Percentiles rank a stretch among this genome's conserved stretches.
Conservation (phyloP, 1,140 invertebrate species). For the Drosophila repletoides region DNA sequence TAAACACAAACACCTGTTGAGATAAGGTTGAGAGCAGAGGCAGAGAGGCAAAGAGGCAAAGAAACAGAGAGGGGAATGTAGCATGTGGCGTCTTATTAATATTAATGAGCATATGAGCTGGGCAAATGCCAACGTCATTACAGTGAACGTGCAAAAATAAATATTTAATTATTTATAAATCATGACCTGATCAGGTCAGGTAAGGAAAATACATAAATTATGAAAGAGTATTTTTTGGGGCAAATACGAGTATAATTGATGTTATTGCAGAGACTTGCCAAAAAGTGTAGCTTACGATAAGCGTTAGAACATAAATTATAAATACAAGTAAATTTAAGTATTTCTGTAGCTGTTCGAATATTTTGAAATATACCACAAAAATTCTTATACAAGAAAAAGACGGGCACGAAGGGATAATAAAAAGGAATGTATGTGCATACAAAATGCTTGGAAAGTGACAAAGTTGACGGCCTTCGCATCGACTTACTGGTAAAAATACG, state of each 20-base stretch:
- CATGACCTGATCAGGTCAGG: slow-evolving; percentile 49
- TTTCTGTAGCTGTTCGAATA: too few relatives aligned
- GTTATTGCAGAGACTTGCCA: too few relatives aligned
- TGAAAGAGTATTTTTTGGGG: neutral
- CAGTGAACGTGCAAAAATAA: slow-evolving; percentile 75
- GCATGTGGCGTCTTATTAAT: slow-evolving; percentile 64
- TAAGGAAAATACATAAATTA: slow-evolving; percentile 14
- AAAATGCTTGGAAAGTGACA: slow-evolving; percentile 23
- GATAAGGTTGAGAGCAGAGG: slow-evolving; percentile 32
- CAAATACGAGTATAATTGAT: neutral
- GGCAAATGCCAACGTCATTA: slow-evolving; percentile 60
- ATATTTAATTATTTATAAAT: slow-evolving; percentile 81
- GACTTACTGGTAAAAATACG: slow-evolving; percentile 35
- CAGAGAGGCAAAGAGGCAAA: neutral
- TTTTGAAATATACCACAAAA: too few relatives aligned
- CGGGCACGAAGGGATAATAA: neutral
- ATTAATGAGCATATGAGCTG: slow-evolving; percentile 71
- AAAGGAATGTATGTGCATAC: slow-evolving; percentile 15
- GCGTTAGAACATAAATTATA: neutral
- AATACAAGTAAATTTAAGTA: too few relatives aligned
- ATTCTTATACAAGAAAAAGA: too few relatives aligned
- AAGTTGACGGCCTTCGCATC: slow-evolving; percentile 19
- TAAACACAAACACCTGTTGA: slow-evolving; percentile 68
- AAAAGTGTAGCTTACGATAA: too few relatives aligned
- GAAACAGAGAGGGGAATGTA: neutral